Evolutionary conservation across 2,888 invertebrate species (phyloP), one percentile per base, ranked within the genome.

Genomic region (Tipula confusa): DNA sequence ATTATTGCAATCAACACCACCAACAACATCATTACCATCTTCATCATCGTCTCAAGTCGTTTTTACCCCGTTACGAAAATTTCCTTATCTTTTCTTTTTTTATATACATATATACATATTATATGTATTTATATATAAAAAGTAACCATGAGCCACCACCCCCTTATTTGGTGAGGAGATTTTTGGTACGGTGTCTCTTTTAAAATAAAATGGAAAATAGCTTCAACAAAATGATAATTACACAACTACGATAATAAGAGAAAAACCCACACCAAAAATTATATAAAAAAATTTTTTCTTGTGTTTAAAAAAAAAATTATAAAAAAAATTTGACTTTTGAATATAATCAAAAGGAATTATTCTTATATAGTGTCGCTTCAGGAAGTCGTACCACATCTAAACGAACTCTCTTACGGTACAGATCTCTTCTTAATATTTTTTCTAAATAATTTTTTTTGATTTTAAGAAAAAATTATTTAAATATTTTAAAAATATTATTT

Each of bases 321-420:
- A n/a, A n/a, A n/a, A n/a, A n/a, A n/a, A n/a, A n/a, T n/a, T n/a
- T 82, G 82, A 82, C 82, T 82, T 82, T 33, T 82, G 33, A 33
- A 82, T 82, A 33, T 31, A 33, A 80, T 80, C 29, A 43, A 28
- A 85, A 86, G 85, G 85, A 86, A 84, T 84, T 85, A 85, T 86
- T 85, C 85, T 86, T 85, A 85, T 85, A 86, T 85, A 85, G 85
- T 85, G 85, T 85, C 84, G 85, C 84, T 85, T 84, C 84, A 85
- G 85, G 82, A 85, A 84, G 84, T 85, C 84, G 79, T 84, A 86
- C 84, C 86, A 86, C 84, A 86, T 84, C 85, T 83, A 82, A 83
- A 81, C 82, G 83, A 81, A 84, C 84, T 84, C 83, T 84, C 84
- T 84, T 84, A 84, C 84, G 36, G 84, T 83, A 83, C 83, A 83